Conservation (phyloP, 2,797 vertebrate species). For the Clarias laeviceps region DNA sequence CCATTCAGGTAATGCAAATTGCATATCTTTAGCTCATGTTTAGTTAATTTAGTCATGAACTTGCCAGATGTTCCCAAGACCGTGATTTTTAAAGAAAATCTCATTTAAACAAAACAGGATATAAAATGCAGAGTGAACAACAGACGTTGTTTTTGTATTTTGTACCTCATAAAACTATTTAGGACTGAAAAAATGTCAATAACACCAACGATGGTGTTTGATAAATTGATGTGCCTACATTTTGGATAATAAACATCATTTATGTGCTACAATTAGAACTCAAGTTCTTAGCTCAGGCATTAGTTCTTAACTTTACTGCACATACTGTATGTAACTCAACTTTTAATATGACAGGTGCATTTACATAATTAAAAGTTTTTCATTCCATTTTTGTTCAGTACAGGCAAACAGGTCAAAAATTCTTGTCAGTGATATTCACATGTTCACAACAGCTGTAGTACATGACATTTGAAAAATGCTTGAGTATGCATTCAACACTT, state of each 20-base stretch:
- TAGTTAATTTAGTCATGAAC: no score
- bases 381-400: background rate
- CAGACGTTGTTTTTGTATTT: background rate
- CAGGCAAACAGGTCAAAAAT: background rate
- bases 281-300: background rate
- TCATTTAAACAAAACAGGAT: background rate
- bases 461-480: background rate
- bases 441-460: background rate
- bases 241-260: background rate
- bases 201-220: background rate
- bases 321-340: background rate
- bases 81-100: background rate
- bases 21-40: background rate
- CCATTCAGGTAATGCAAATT: background rate
- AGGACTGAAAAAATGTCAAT: background rate
- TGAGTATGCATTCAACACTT: constrained; percentile 2
- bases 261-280: background rate
- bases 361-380: background rate
- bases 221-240: background rate
- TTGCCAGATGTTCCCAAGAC: background rate
- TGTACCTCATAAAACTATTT: no score
- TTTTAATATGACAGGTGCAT: background rate
- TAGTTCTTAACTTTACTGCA: background rate
- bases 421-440: background rate
- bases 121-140: background rate